phyloP scores from a whole-genome alignment of 2,113 vertebrate genomes.

The Hepsetus odoe region DNA sequence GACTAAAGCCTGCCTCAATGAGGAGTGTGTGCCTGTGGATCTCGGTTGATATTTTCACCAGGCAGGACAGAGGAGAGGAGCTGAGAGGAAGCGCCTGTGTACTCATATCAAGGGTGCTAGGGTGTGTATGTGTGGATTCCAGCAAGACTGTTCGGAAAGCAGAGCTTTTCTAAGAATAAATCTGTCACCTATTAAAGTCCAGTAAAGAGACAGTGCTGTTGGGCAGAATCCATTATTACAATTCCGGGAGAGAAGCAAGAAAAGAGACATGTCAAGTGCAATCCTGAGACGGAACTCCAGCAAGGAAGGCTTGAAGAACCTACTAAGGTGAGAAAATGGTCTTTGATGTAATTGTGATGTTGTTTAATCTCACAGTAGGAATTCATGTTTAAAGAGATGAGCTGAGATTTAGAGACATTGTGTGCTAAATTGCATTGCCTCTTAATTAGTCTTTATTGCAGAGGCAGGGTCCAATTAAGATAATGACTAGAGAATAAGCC shows the following conservation, averaged over 20 bases:
- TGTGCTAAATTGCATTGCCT: background rate
- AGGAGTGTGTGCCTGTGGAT: constrained; percentile 57
- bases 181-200: constrained; percentile 16
- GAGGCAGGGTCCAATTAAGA: background rate
- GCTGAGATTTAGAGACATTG: background rate
- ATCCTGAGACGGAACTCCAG: constrained; percentile 82
- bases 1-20: constrained; percentile 62
- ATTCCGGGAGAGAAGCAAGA: background rate
- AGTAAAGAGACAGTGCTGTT: constrained; percentile 7
- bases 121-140: constrained; percentile 46
- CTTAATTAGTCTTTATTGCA: background rate
- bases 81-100: constrained; percentile 62
- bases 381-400: constrained; percentile 7
- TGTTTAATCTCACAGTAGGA: background rate
- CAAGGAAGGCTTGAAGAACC: constrained; percentile 84
- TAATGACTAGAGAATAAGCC: background rate
- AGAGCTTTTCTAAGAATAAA: constrained; percentile 29
- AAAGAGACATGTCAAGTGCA: constrained; percentile 69
- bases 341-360: constrained; percentile 16
- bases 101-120: constrained; percentile 26
- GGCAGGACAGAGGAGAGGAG: constrained; percentile 66
- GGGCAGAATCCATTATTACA: background rate
- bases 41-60: constrained; percentile 78
- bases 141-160: constrained; percentile 35
- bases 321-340: constrained; percentile 81